A percentile compares a stretch with the other conserved stretches of the same genome.
These are phyloP conservation scores for Sebastiscus albofasciatus DNA, from an alignment of 2,797 vertebrate genomes.

Conservation along the genomic window DNA sequence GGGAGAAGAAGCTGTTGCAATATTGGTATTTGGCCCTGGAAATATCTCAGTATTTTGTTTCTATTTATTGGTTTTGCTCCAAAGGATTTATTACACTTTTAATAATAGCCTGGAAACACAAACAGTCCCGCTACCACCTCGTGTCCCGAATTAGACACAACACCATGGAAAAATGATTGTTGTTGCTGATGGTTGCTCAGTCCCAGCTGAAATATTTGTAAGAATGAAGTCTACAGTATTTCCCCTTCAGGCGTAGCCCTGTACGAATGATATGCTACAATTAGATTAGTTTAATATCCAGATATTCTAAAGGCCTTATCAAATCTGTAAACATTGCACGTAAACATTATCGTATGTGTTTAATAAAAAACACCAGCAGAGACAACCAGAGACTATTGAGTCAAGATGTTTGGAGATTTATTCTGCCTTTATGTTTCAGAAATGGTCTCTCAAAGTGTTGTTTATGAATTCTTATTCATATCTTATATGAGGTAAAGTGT, in stretches of 20 bases:
- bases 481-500: neutral
- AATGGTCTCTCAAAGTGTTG: neutral
- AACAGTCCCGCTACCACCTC: constrained; percentile 20
- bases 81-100: constrained; percentile 69
- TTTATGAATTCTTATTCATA: neutral
- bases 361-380: neutral
- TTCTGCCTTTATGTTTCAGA: neutral
- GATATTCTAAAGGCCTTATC: constrained; percentile 23
- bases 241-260: constrained; percentile 11
- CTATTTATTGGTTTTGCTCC: constrained; percentile 65
- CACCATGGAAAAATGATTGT: constrained; percentile 29
- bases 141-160: constrained; percentile 46
- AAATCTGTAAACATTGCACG: constrained; percentile 17
- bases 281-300: constrained; percentile 46
- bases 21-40: constrained; percentile 50
- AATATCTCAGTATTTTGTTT: constrained; percentile 50
- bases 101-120: constrained; percentile 65
- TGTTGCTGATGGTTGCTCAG: constrained; percentile 33
- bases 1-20: constrained; percentile 32
- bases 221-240: constrained; percentile 38
- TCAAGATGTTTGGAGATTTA: neutral
- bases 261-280: constrained; percentile 11
- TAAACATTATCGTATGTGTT: neutral
- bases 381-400: neutral
- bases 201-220: constrained; percentile 48